phyloP scores from a whole-genome alignment of 2,797 vertebrate species.

The Coregonus ussuriensis region DNA sequence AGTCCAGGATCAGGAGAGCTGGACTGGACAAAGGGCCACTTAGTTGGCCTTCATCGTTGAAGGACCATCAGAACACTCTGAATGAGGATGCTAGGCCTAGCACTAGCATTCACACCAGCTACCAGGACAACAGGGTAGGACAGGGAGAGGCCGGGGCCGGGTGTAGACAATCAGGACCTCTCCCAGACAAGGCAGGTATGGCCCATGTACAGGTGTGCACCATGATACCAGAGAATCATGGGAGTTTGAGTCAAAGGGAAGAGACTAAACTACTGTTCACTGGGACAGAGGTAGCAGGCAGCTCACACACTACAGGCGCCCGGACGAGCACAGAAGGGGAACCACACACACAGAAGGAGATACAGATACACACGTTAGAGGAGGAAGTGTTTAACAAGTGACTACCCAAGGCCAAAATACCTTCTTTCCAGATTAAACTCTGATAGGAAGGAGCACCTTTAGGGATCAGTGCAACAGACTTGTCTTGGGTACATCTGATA shows the following conservation, averaged over 20 bases:
- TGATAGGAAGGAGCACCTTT: slow-evolving; percentile 52
- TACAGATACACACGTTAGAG: slow-evolving; percentile 40
- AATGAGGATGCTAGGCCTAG: slow-evolving; percentile 25
- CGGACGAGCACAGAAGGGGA: slow-evolving; percentile 55
- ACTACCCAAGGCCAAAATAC: slow-evolving; percentile 48
- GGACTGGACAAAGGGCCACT: slow-evolving; percentile 6
- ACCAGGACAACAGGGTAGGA: slow-evolving; percentile 57
- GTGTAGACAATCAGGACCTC: slow-evolving; percentile 23
- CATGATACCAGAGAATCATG: slow-evolving; percentile 30
- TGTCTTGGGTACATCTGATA: not conserved
- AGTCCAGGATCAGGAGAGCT: slow-evolving; percentile 12
- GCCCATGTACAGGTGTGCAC: slow-evolving; percentile 21
- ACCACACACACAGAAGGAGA: slow-evolving; percentile 43
- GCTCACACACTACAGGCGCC: slow-evolving; percentile 52
- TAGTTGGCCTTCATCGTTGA: slow-evolving; percentile 25
- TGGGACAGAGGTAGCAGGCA: slow-evolving; percentile 51
- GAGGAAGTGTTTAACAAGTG: slow-evolving; percentile 40
- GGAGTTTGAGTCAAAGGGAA: slow-evolving; percentile 23
- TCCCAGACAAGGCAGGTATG: slow-evolving; percentile 21
- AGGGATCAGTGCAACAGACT: slow-evolving; percentile 61
- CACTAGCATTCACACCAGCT: not conserved
- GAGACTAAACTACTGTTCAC: slow-evolving; percentile 38
- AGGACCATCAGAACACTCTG: slow-evolving; percentile 25
- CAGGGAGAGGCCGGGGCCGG: slow-evolving; percentile 25
- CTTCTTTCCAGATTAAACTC: slow-evolving; percentile 50